phyloP scores from a whole-genome alignment of 1,140 invertebrate species.

The Pogonognathellus flavescens region DNA sequence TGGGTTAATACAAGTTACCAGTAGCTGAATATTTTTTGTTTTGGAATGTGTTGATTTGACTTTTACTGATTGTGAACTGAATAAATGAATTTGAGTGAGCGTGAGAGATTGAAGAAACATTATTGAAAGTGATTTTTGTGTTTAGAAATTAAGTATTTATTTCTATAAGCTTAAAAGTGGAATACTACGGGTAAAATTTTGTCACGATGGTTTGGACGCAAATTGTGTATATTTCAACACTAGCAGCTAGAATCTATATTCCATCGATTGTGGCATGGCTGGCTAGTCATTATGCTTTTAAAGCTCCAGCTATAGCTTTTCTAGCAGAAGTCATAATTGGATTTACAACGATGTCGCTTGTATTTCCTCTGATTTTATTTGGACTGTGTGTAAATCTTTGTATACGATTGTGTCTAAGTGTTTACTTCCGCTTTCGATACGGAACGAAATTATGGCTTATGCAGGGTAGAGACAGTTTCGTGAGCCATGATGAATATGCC shows the following conservation, averaged over 20 bases:
- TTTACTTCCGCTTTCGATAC: conserved; percentile 42
- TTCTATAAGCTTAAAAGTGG: no score
- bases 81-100: neutral
- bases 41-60: no score
- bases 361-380: conserved; percentile 49
- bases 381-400: conserved; percentile 28
- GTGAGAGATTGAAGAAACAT: neutral
- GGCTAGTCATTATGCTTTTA: conserved; percentile 52
- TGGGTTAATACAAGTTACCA: neutral
- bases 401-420: conserved; percentile 6
- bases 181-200: no score
- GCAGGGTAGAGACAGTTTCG: conserved; percentile 55
- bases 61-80: neutral
- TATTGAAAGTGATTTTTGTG: no score
- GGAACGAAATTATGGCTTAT: conserved; percentile 54
- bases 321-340: conserved; percentile 53
- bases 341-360: conserved; percentile 51
- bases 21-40: neutral
- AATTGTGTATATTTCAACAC: conserved; percentile 9
- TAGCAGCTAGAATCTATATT: conserved; percentile 54
- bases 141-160: no score
- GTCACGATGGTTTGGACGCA: conserved; percentile 19
- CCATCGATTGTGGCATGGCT: conserved; percentile 53
- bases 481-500: conserved; percentile 57
- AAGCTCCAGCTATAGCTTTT: conserved; percentile 57